These are phyloP conservation scores for Drosophila nr. fundita DNA, from an alignment of 2,888 invertebrate genomes.

Conservation along the genomic window DNA sequence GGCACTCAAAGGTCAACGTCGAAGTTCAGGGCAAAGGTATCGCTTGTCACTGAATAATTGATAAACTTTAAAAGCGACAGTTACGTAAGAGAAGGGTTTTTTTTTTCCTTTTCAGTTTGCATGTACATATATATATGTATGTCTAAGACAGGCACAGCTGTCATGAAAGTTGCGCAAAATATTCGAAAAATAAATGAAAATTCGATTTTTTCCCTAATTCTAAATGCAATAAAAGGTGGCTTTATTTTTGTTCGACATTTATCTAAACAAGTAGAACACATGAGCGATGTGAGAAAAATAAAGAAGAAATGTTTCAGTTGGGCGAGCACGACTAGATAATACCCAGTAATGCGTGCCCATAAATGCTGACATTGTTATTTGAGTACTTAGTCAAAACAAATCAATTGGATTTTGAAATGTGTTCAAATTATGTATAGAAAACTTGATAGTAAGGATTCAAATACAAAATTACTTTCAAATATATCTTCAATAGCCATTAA, in stretches of 20 bases:
- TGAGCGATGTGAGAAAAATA: constrained; percentile 2
- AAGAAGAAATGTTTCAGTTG: neutral
- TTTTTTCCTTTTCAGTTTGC: neutral
- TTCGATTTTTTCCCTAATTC: constrained; percentile 35
- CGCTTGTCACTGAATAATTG: constrained; percentile 66
- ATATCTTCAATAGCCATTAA: neutral
- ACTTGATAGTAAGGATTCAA: neutral
- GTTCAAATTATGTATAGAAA: neutral
- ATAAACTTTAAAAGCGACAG: constrained; percentile 58
- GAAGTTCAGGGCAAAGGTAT: constrained; percentile 73
- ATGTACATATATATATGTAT: constrained; percentile 1
- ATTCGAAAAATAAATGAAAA: constrained; percentile 32
- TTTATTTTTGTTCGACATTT: constrained; percentile 42
- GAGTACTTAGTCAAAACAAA: neutral
- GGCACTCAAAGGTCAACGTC: constrained; percentile 57
- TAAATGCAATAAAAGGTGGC: constrained; percentile 54
- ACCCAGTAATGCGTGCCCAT: neutral
- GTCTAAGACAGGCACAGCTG: constrained; percentile 18
- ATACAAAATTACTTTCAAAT: neutral
- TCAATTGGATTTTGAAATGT: neutral
- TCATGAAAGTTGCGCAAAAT: constrained; percentile 42
- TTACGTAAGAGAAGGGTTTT: constrained; percentile 4
- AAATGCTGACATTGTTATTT: neutral
- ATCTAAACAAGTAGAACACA: constrained; percentile 59
- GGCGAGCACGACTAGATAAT: neutral